Evolutionary conservation across 1,140 invertebrate genomes (phyloP), one percentile per base, ranked within the genome.

Genomic region (Drosophila setifemur): DNA sequence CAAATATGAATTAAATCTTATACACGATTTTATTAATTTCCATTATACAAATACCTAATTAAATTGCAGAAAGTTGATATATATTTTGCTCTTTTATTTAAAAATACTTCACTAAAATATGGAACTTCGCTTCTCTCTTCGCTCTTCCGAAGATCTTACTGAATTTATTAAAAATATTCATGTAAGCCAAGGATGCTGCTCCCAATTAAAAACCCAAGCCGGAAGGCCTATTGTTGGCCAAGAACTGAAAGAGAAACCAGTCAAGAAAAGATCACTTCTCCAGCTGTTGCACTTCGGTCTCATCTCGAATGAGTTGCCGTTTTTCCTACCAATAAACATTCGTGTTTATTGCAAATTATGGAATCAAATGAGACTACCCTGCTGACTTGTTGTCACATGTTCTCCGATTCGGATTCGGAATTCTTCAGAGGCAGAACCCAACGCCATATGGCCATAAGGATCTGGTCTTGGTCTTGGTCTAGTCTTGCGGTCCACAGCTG

Each of bases 271-370:
- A 61, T 61, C 57, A 23, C 26, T 61, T 23, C 42, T 37, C 57
- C 61, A 63, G 40, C 42, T 66, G 61, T 31, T 16, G 29, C 67
- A 35, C 52, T 55, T 69, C 11, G 47, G 23, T 53, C n/a, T 18
- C 39, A 43, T 44, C 18, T 43, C 28, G 28, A 37, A 67, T 68
- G 61, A 67, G 35, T 67, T 48, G 39, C 44, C 45, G 53, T 48
- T 71, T 68, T 75, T 37, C 45, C 50, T 50, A 47, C 63, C 66
- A 83, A n/a, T 83, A 85, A 83, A 85, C 64, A 85, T 66, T 66
- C 64, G 69, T 79, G 60, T 83, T 83, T 83, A 83, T 83, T 83
- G 79, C 79, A 79, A 83, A 79, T 66, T 75, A 68, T 75, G 52
- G 66, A 67, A 61, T 66, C 57, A 48, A 71, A 71, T 35, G 68